Base-by-base conservation (phyloP, 2,888 invertebrate species). In the Silvanus unidentatus region DNA sequence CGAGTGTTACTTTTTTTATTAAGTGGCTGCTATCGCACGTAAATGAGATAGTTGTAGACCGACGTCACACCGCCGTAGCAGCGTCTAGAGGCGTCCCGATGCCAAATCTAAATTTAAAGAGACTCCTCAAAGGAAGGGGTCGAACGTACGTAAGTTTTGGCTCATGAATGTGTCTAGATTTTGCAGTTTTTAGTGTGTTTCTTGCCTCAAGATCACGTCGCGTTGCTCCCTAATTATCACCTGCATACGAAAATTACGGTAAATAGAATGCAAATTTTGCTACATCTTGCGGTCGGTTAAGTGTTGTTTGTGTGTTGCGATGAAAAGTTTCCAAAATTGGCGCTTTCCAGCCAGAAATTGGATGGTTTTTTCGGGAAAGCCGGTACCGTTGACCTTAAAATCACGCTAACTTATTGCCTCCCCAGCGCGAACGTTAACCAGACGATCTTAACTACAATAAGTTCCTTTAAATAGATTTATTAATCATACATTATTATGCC, bases 71-170 rank as follows among this genome's bases (percentile, higher is more conserved):
- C n/a, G n/a, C n/a, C n/a, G 43, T 42, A 22, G 34, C 30, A 12
- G 40, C 38, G 45, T 40, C 47, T 41, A 45, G 35, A 42, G 43
- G 75, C 78, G 77, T 77, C 74, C 73, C 75, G 68, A 74, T 76
- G 79, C 79, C 79, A 79, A 79, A 74, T 75, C 78, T 79, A 79
- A 78, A 77, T 75, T 75, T 75, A 79, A 75, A 59, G 54, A 49
- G 49, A 52, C 49, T 50, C 45, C 69, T 9, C 37, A 73, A 73
- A 75, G 68, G 65, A 68, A 58, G 64, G 60, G 62, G 58, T 55
- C 57, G 43, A 49, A 47, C 47, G 48, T 53, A 60, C 62, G 60
- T 58, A 55, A 53, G 55, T 53, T n/a, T 58, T 55, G 54, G 57
- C 56, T 59, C 58, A 59, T 56, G 55, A 49, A 49, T 52, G 52